Percentiles rank a stretch among this genome's conserved stretches.
These are phyloP conservation scores for Halyomorpha halys DNA, from an alignment of 1,140 invertebrate genomes.

Conservation along the genomic window DNA sequence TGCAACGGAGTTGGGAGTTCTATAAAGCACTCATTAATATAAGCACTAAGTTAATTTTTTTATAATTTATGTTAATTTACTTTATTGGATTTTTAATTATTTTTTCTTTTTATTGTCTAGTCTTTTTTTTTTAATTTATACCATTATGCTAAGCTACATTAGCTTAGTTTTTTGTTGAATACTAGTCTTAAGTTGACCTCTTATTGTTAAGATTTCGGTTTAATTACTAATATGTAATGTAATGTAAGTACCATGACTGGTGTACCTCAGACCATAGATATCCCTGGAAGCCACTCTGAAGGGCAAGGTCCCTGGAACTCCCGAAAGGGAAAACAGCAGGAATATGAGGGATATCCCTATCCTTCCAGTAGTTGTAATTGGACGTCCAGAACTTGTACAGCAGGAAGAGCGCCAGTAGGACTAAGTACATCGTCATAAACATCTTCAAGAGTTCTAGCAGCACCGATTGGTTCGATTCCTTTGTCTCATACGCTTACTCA, in stretches of 20 bases:
- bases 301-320: conserved; percentile 5
- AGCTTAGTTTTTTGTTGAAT: no score
- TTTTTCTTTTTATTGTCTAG: no score
- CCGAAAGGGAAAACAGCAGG: conserved; percentile 24
- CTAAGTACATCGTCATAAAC: neutral
- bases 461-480: neutral
- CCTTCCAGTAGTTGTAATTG: conserved; percentile 38
- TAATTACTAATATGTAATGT: no score
- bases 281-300: neutral
- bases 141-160: no score
- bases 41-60: no score
- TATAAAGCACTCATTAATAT: no score
- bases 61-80: no score
- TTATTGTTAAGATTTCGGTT: no score
- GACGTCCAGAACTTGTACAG: conserved; percentile 37
- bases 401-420: neutral
- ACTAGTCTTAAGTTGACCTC: no score
- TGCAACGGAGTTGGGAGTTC: no score
- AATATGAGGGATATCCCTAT: conserved; percentile 34
- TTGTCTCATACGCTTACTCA: neutral
- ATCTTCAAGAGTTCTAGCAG: neutral
- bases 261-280: neutral
- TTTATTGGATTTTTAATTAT: no score
- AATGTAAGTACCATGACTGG: neutral
- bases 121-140: no score